Evolutionary conservation across 1,140 invertebrate species (phyloP), one percentile per base, ranked within the genome.

Genomic region (Uloborus diversus): DNA sequence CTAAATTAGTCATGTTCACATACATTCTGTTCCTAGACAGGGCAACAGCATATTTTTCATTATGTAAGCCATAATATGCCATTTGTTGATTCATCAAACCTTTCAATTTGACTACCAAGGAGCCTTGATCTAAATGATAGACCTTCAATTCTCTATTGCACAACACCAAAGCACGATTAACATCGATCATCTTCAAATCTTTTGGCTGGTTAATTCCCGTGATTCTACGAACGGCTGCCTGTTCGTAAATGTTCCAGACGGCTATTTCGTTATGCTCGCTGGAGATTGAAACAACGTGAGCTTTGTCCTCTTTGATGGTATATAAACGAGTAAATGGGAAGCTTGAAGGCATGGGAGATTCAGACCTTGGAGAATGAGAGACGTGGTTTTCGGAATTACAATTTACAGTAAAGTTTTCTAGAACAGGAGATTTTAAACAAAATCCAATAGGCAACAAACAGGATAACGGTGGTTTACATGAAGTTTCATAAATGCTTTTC

Each of bases 11-110:
- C 71, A 96, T 89, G 87, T 96, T 95, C 49, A 96, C 93, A 85
- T 95, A 95, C 94, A 96, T 95, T 80, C 94, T 86, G 86, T 95
- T 95, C 49, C 94, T 88, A 1, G 93, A 94, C 17, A 96, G 87
- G 17, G 93, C 91, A 14, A 95, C 94, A 57, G 94, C 87, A 86
- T 94, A 93, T 23, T 90, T 90, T 49, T 90, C 85, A 87, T 94
- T 93, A 85, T 95, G 93, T 4, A 94, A 88, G 2, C 93, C 94
- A 87, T 92, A 96, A 85, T 91, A 95, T 37, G 94, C 93, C 94
- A 95, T 94, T 87, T 95, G 94, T 84, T 95, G 93, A 88, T 95
- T 95, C 93, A 96, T 95, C 2, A 95, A 93, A 37, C 94, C 90
- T 84, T 94, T 94, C 11, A 96, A 85, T 79, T 94, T 91, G 9